Evolutionary conservation across 2,113 vertebrate genomes (phyloP).

Genomic region (Ochotona princeps): DNA sequence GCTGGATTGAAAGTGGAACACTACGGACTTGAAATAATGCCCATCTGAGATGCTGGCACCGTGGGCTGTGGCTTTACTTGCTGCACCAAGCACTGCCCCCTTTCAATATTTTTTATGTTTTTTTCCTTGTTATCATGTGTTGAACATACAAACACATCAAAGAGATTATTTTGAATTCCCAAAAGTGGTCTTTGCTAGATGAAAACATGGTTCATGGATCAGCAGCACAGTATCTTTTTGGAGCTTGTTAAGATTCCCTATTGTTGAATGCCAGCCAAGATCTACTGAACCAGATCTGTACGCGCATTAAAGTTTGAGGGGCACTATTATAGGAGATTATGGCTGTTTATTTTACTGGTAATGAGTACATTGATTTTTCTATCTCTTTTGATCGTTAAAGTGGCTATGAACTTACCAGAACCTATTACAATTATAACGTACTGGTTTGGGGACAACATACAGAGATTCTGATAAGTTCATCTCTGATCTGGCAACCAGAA

Average conservation of each 20-base stretch:
- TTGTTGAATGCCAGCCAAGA: not conserved
- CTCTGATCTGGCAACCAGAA: not conserved
- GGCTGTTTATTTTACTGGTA: conserved; percentile 38
- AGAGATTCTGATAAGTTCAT: not conserved
- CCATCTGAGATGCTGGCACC: too few relatives aligned
- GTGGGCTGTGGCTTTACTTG: too few relatives aligned
- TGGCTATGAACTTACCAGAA: conserved; percentile 31
- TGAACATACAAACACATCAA: not conserved
- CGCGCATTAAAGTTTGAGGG: conserved; percentile 46
- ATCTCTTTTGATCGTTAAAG: conserved; percentile 18
- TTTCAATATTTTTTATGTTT: not conserved
- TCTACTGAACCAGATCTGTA: conserved; percentile 1
- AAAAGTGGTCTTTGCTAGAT: not conserved
- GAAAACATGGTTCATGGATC: not conserved
- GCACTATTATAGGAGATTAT: not conserved
- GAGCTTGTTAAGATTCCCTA: conserved; percentile 26
- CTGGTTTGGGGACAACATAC: not conserved
- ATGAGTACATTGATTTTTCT: not conserved
- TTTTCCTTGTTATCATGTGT: not conserved
- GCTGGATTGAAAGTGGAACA: too few relatives aligned
- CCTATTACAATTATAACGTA: conserved; percentile 14
- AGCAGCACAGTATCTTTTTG: not conserved
- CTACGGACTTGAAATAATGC: too few relatives aligned
- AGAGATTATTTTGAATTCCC: not conserved
- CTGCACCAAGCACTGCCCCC: not conserved